Evolutionary conservation across 2,113 vertebrate genomes (phyloP), one percentile per base, ranked within the genome.

Genomic region (Monarcha castaneiventris): DNA sequence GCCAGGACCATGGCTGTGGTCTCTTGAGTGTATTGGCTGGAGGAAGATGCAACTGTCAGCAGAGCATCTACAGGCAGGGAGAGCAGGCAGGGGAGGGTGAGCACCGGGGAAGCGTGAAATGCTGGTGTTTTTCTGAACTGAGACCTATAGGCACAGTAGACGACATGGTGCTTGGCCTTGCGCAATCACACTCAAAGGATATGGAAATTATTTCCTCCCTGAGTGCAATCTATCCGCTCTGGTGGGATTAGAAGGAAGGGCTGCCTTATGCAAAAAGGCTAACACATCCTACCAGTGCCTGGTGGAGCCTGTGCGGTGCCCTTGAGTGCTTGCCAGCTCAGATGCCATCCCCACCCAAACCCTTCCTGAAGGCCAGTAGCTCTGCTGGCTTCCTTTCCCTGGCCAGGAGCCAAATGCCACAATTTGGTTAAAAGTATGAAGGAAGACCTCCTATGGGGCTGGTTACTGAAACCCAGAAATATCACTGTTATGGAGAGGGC

Each of bases 381-480:
- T 79, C 41, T 18, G 29, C 30, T 13, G 0, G 1, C 48, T 72
- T 78, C 59, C 18, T 73, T 58, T 32, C 4, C 0, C 59, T 49
- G 75, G 78, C 71, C 11, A 5, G 30, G 17, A 79, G 51, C 46
- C 79, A 78, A 93, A 84, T 8, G 49, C 62, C 58, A 54, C 73
- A 69, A 61, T 90, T 87, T 90, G 35, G 83, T 82, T 88, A 91
- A 58, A 73, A 89, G 71, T n/a, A 74, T 78, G 71, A 74, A 56
- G 73, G 69, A 94, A 93, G 78, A 73, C 51, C 61, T 93, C 89
- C 79, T 86, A 39, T 64, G 71, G 74, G 75, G 61, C 80, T 48
- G 51, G 55, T 78, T 88, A 51, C 85, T 48, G 66, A 89, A 95
- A 81, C 73, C 32, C 82, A 93, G 79, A 91, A 94, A 93, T 84